These are phyloP conservation scores for Drosophila parthenogenetica DNA, from an alignment of 2,888 invertebrate genomes.

Conservation along the genomic window DNA sequence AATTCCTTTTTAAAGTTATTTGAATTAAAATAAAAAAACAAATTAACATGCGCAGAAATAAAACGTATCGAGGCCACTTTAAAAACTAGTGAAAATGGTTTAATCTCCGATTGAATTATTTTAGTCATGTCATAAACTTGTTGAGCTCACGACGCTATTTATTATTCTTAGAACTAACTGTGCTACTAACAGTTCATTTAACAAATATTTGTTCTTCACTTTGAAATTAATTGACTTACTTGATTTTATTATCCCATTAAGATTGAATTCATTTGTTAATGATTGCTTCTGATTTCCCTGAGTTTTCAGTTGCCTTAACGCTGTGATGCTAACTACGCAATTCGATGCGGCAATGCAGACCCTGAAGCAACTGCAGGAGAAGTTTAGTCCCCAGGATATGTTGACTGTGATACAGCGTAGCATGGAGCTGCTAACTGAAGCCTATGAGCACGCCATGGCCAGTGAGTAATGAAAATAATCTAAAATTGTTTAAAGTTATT, in stretches of 20 bases:
- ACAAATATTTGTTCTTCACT: not conserved
- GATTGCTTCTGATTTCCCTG: not conserved
- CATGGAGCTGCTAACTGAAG: constrained; percentile 83
- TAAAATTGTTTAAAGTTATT: not conserved
- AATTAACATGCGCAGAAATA: constrained; percentile 11
- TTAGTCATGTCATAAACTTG: not conserved
- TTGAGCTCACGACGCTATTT: not conserved
- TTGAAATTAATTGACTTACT: constrained; percentile 13
- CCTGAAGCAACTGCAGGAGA: constrained; percentile 83
- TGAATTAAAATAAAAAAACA: not conserved
- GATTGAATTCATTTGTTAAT: not conserved
- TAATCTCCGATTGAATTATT: no score
- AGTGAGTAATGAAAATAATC: constrained; percentile 55
- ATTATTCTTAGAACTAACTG: constrained; percentile 1
- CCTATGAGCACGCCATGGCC: constrained; percentile 79
- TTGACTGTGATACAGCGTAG: constrained; percentile 84
- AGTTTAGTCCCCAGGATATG: constrained; percentile 85
- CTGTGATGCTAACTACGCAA: constrained; percentile 75
- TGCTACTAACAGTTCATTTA: constrained; percentile 2
- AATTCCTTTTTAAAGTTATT: constrained; percentile 7
- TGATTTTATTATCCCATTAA: constrained; percentile 11
- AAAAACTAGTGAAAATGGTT: not conserved
- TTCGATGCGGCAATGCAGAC: constrained; percentile 82
- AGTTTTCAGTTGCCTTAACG: constrained; percentile 65
- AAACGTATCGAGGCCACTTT: constrained; percentile 4